These are phyloP conservation scores for Macropus fuliginosus DNA, from an alignment of 2,797 vertebrate species.

Conservation along the genomic window DNA sequence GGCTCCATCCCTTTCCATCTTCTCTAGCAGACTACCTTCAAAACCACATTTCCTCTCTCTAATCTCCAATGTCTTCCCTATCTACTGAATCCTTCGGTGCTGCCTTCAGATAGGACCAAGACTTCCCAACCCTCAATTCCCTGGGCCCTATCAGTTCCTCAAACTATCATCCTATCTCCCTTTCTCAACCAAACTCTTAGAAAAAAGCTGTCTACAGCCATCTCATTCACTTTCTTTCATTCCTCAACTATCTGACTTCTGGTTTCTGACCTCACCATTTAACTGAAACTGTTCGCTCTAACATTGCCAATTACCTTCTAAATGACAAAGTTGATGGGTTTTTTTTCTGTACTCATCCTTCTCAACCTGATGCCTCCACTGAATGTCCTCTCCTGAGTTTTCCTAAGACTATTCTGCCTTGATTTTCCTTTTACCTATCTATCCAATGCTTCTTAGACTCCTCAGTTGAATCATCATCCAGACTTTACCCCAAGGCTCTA, in stretches of 20 bases:
- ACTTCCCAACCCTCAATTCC: not conserved
- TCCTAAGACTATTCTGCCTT: not conserved
- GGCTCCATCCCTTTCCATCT: not conserved
- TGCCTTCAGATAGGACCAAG: not conserved
- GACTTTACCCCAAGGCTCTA: not conserved
- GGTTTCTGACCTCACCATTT: not conserved
- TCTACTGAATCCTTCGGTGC: not conserved
- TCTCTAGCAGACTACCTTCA: not conserved
- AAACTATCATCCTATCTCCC: not conserved
- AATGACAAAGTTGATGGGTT: not conserved
- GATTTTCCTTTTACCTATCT: not conserved
- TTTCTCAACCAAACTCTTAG: not conserved
- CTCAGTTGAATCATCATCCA: not conserved
- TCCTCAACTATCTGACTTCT: not conserved
- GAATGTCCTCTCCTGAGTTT: not conserved
- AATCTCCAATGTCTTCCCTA: not conserved
- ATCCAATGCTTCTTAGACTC: not conserved
- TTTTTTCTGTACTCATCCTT: not conserved
- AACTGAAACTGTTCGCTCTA: not conserved
- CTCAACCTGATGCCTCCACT: not conserved
- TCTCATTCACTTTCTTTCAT: not conserved
- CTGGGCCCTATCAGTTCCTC: not conserved
- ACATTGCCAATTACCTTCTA: not conserved
- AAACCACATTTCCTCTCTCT: not conserved
- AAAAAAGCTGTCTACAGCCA: not conserved